Evolutionary conservation across 2,113 vertebrate species (phyloP).

Genomic region (Rhipidura dahli): DNA sequence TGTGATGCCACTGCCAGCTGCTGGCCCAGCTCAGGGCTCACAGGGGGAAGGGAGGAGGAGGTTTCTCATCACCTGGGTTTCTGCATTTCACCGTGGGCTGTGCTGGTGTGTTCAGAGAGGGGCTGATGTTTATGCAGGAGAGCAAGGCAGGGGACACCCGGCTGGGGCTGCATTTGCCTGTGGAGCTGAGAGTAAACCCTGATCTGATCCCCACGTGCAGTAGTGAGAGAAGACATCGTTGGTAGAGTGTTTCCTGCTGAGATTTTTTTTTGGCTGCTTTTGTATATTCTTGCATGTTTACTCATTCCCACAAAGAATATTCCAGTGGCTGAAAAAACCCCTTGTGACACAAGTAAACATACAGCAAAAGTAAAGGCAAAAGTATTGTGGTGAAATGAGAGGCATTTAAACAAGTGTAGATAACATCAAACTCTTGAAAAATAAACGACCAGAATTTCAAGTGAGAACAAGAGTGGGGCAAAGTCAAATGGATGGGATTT

Average conservation of each 20-base stretch:
- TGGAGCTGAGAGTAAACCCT: background rate
- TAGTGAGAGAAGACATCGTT: background rate
- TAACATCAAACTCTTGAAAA: background rate
- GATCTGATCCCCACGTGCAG: background rate
- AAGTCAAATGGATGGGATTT: conserved; percentile 19
- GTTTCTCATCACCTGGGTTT: background rate
- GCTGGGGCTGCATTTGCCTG: background rate
- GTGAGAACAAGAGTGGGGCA: background rate
- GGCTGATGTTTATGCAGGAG: background rate
- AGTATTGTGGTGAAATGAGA: background rate
- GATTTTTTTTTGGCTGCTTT: background rate
- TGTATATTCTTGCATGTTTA: background rate
- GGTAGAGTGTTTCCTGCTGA: background rate
- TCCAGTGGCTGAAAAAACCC: background rate
- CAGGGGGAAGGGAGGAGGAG: background rate
- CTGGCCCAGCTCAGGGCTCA: background rate
- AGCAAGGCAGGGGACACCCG: background rate
- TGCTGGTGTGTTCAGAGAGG: background rate
- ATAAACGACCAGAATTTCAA: background rate
- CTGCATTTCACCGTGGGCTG: background rate
- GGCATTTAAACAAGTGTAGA: background rate
- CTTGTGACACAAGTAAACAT: background rate
- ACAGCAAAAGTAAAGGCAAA: background rate
- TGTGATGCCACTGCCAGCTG: background rate
- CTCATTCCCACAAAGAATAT: background rate